phyloP scores from a whole-genome alignment of 92 coral and sea anemone species.

The Muricea muricata region DNA sequence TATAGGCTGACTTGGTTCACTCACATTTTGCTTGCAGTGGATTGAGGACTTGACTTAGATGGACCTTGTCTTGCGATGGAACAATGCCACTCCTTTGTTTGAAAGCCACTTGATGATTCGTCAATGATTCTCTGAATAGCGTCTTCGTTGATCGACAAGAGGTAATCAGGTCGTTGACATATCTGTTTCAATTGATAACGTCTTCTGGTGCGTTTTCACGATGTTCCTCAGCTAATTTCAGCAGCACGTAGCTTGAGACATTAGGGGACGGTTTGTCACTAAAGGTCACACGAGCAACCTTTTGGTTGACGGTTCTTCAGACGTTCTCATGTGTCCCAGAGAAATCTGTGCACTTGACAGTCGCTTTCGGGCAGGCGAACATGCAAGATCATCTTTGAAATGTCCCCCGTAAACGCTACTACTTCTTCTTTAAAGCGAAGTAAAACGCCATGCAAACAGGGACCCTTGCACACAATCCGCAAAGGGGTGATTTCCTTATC shows the following conservation, averaged over 20 bases:
- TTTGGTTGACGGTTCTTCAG: neutral
- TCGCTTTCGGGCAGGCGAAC: conserved; percentile 43
- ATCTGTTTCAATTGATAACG: too few species aligned
- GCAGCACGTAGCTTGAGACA: neutral
- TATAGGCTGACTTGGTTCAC: too few species aligned
- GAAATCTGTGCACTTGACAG: conserved; percentile 41
- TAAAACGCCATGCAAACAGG: conserved; percentile 46
- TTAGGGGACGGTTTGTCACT: neutral
- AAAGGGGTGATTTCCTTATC: conserved; percentile 45
- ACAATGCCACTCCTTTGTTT: too few species aligned
- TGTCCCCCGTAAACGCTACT: conserved; percentile 24
- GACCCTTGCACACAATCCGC: conserved; percentile 50
- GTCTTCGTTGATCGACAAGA: too few species aligned
- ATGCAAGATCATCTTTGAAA: conserved; percentile 54
- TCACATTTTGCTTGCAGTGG: too few species aligned
- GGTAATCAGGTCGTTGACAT: too few species aligned
- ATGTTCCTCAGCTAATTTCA: neutral
- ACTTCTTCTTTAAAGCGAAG: conserved; percentile 40
- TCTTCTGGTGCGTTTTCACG: neutral
- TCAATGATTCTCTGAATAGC: too few species aligned
- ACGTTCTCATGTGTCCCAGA: conserved; percentile 23
- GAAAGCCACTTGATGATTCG: too few species aligned
- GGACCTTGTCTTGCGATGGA: too few species aligned
- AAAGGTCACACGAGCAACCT: too few species aligned
- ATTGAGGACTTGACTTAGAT: too few species aligned